Evolutionary conservation across 2,888 invertebrate species (phyloP).

Genomic region (Seira ritae): DNA sequence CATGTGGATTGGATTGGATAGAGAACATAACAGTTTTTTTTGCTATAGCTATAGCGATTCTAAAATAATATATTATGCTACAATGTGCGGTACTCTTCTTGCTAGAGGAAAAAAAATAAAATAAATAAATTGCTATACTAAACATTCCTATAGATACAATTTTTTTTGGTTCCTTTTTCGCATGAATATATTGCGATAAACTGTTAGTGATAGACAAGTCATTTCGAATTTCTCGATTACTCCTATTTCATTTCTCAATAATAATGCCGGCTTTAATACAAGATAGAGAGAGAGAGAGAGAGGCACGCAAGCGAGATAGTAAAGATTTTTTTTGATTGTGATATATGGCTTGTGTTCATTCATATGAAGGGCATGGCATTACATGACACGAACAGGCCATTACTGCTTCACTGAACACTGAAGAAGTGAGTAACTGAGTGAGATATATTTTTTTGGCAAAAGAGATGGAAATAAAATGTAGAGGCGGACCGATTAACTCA

Average conservation of each 20-base stretch:
- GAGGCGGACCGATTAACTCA: conserved; percentile 66
- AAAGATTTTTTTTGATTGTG: conserved; percentile 39
- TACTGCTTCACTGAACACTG: conserved; percentile 62
- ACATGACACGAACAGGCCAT: conserved; percentile 66
- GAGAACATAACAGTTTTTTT: conserved; percentile 6
- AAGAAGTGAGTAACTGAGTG: conserved; percentile 61
- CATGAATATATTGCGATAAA: conserved; percentile 11
- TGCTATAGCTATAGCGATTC: too few relatives aligned
- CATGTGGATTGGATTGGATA: conserved; percentile 44
- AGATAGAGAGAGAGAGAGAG: not conserved
- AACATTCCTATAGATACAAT: not conserved
- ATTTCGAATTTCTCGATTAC: conserved; percentile 11
- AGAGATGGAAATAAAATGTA: conserved; percentile 63
- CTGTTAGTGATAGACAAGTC: conserved; percentile 11
- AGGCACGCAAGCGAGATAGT: not conserved
- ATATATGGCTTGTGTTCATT: conserved; percentile 63
- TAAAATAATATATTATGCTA: too few relatives aligned
- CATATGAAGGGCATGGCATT: conserved; percentile 66
- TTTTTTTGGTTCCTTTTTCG: not conserved
- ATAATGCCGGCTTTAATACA: not conserved
- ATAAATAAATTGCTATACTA: not conserved
- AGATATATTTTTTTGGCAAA: conserved; percentile 60
- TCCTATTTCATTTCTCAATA: conserved; percentile 3
- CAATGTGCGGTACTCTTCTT: not conserved
- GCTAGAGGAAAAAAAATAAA: not conserved